Percentiles rank a stretch among this genome's conserved stretches.
These are phyloP conservation scores for Microcebus jonahi DNA, from an alignment of 2,113 vertebrate species.

Conservation along the genomic window DNA sequence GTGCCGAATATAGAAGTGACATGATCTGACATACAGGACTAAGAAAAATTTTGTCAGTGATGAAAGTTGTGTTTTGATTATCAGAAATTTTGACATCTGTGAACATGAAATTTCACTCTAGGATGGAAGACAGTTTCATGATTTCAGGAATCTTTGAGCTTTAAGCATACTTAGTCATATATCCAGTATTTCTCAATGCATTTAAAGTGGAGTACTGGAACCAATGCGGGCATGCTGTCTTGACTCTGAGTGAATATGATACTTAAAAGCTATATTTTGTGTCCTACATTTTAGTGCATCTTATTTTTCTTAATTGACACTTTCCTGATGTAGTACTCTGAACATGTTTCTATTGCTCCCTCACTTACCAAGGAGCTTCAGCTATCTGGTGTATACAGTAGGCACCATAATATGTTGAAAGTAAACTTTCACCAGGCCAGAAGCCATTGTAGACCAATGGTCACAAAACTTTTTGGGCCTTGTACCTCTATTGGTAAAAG, in stretches of 20 bases:
- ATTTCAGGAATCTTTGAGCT: neutral
- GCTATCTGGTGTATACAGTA: neutral
- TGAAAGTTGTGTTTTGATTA: constrained; percentile 11
- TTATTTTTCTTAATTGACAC: constrained; percentile 34
- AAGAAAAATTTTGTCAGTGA: neutral
- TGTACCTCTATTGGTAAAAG: neutral
- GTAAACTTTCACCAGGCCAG: neutral
- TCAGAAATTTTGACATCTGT: neutral
- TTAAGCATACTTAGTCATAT: neutral
- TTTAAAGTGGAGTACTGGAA: neutral
- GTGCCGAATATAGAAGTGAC: neutral
- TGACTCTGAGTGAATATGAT: neutral
- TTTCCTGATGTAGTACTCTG: neutral
- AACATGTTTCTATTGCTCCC: neutral
- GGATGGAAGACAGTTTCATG: neutral
- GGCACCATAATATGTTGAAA: neutral
- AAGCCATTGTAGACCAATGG: neutral
- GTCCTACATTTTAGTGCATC: neutral
- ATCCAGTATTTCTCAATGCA: neutral
- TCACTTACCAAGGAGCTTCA: neutral
- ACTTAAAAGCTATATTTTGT: neutral
- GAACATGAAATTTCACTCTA: neutral
- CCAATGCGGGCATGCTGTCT: neutral
- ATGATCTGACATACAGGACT: neutral
- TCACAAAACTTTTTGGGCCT: neutral